These are phyloP conservation scores for Puma concolor DNA, from an alignment of 2,113 vertebrate genomes.

Conservation along the genomic window DNA sequence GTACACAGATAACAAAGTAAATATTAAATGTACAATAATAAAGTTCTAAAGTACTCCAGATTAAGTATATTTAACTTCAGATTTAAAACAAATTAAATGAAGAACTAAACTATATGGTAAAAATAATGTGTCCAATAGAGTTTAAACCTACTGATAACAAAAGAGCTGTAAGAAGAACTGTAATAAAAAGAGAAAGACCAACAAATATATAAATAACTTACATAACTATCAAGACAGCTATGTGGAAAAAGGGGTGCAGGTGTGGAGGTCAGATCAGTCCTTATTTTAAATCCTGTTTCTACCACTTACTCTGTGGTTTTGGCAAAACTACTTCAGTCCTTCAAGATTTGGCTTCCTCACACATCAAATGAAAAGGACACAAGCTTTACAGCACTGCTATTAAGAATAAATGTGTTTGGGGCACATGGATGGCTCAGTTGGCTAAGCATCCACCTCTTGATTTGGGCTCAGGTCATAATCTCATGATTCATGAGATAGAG, in stretches of 20 bases:
- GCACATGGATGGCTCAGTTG: too few relatives aligned
- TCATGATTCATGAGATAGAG: too few relatives aligned
- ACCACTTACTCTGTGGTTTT: neutral
- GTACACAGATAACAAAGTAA: neutral
- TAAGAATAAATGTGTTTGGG: neutral
- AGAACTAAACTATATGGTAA: neutral
- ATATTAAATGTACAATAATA: neutral
- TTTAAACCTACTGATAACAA: neutral
- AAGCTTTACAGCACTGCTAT: neutral
- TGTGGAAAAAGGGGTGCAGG: neutral
- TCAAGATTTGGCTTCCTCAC: neutral
- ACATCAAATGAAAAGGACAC: neutral
- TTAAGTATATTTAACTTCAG: neutral
- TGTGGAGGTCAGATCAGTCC: neutral
- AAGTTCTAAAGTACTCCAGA: neutral
- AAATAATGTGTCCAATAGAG: neutral
- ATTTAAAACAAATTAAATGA: neutral
- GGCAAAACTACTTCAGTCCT: neutral
- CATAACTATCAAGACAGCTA: neutral
- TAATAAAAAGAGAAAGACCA: neutral
- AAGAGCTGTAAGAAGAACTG: neutral
- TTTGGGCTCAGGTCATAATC: too few relatives aligned
- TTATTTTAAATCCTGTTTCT: neutral
- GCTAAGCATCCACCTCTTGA: too few relatives aligned
- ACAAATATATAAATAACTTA: neutral